Evolutionary conservation across 2,797 vertebrate genomes (phyloP).

Genomic region (Cirrhinus mrigala): DNA sequence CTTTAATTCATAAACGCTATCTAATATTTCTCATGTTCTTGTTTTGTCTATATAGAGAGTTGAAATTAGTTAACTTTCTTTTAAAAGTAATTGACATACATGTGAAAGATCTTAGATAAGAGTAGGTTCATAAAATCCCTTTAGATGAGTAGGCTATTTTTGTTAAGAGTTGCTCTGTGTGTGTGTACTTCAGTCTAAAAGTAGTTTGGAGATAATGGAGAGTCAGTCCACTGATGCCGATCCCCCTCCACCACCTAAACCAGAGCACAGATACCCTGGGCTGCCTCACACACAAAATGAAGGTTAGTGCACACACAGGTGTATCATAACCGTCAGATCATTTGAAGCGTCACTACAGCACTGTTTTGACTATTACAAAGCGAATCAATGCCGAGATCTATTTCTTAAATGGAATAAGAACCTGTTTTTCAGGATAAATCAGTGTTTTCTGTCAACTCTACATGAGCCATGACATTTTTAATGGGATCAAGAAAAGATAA

Average conservation of each 20-base stretch:
- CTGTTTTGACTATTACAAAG: not conserved
- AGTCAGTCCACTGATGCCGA: slow-evolving; percentile 96
- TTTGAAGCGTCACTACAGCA: not conserved
- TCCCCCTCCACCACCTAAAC: slow-evolving; percentile 94
- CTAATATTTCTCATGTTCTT: not conserved
- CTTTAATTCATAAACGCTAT: not conserved
- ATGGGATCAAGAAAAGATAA: not conserved
- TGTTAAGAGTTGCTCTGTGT: not conserved
- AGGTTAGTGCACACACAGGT: slow-evolving; percentile 67
- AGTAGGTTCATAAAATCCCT: not conserved
- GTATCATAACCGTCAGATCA: not conserved
- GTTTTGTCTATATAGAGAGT: not conserved
- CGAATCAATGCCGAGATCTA: not conserved
- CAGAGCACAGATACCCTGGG: slow-evolving; percentile 88
- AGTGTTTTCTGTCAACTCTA: not conserved
- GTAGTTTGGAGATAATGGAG: slow-evolving; percentile 93
- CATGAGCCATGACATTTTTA: not conserved
- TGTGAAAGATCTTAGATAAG: not conserved
- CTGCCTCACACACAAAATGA: slow-evolving; percentile 80
- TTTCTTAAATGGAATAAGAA: not conserved
- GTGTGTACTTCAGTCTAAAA: slow-evolving; percentile 85
- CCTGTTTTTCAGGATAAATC: not conserved
- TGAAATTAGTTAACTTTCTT: not conserved
- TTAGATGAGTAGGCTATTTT: not conserved
- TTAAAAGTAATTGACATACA: not conserved